These are phyloP conservation scores for Rhagoletis pomonella DNA, from an alignment of 1,140 invertebrate genomes.

Conservation along the genomic window DNA sequence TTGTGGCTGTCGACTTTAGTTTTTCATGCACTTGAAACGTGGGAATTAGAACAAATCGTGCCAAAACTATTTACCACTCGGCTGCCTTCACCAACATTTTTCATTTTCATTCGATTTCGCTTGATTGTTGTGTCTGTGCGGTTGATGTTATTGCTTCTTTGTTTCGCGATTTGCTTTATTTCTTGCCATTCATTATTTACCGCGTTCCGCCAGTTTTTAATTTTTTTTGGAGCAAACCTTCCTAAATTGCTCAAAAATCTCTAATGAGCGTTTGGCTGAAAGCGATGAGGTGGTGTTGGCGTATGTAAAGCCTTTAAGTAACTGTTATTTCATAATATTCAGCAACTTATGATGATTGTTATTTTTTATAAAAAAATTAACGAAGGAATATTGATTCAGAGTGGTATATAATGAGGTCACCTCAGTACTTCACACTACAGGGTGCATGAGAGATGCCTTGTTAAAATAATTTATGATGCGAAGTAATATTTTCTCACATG, in stretches of 20 bases:
- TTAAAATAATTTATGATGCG: too few species aligned
- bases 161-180: slow-evolving; percentile 50
- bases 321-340: slow-evolving; percentile 53
- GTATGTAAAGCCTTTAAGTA: slow-evolving; percentile 1
- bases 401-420: too few species aligned
- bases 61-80: slow-evolving; percentile 61
- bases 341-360: slow-evolving; percentile 2
- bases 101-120: slow-evolving; percentile 56
- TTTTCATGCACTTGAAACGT: slow-evolving; percentile 60
- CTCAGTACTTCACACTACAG: too few species aligned
- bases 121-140: not conserved
- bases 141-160: not conserved
- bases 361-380: too few species aligned
- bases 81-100: slow-evolving; percentile 59
- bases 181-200: slow-evolving; percentile 25
- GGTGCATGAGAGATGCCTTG: too few species aligned
- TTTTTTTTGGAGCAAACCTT: not conserved
- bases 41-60: slow-evolving; percentile 61
- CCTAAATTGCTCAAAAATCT: slow-evolving; percentile 11
- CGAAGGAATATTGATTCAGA: too few species aligned
- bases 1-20: slow-evolving; percentile 10
- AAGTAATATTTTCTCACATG: not conserved
- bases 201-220: not conserved
- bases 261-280: slow-evolving; percentile 56
- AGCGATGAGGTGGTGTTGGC: slow-evolving; percentile 56